These are phyloP conservation scores for Danio tinwini DNA, from an alignment of 2,797 vertebrate genomes.

Conservation along the genomic window DNA sequence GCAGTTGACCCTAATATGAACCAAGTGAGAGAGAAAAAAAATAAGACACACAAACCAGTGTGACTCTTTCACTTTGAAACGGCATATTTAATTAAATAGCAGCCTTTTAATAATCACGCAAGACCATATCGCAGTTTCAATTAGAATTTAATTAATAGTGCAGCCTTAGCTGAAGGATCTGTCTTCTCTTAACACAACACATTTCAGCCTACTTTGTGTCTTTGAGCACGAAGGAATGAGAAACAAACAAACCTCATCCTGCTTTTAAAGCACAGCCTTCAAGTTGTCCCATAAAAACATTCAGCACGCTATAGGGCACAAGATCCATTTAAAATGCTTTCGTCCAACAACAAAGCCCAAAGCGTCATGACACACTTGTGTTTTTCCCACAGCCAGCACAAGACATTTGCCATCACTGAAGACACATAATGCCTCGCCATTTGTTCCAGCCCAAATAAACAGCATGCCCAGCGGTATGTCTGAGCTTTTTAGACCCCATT, in stretches of 20 bases:
- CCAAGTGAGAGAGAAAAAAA: not conserved
- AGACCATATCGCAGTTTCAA: not conserved
- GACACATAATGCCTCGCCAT: constrained; percentile 45
- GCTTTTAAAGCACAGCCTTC: constrained; percentile 29
- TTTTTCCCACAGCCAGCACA: constrained; percentile 26
- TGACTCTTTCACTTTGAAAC: not conserved
- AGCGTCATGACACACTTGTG: constrained; percentile 33
- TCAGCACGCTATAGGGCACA: not conserved
- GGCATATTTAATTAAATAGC: not conserved
- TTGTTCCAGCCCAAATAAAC: constrained; percentile 46
- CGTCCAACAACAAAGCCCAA: constrained; percentile 36
- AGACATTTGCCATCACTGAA: constrained; percentile 39
- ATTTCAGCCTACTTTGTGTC: constrained; percentile 4
- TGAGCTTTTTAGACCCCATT: constrained; percentile 32
- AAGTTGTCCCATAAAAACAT: constrained; percentile 6
- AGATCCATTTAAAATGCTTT: constrained; percentile 47
- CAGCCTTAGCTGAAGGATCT: constrained; percentile 3
- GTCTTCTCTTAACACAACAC: constrained; percentile 10
- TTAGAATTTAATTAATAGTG: constrained; percentile 2
- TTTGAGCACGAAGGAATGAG: not conserved
- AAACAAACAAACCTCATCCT: constrained; percentile 14
- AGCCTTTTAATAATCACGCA: constrained; percentile 6
- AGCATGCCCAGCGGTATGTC: not conserved
- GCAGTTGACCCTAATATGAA: not conserved
- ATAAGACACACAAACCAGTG: not conserved